phyloP scores from a whole-genome alignment of 2,888 invertebrate genomes.

The Caenorhabditis panamensis region DNA sequence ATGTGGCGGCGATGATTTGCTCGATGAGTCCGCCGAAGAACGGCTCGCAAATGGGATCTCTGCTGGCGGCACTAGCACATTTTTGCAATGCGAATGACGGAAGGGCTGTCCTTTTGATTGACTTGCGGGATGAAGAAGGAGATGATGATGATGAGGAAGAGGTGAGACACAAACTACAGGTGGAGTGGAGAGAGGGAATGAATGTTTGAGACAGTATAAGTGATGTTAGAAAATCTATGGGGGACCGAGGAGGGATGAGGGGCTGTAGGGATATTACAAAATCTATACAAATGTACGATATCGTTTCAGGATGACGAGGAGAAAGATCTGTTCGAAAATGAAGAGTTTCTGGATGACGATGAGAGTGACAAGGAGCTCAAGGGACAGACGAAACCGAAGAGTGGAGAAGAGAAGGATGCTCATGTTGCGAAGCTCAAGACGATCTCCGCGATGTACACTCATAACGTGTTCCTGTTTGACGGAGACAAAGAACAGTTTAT shows the following conservation, averaged over 20 bases:
- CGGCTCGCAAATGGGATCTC: constrained; percentile 36
- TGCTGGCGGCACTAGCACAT: constrained; percentile 47
- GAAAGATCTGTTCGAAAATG: constrained; percentile 40
- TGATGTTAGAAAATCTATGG: too few species aligned
- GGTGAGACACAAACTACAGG: constrained; percentile 27
- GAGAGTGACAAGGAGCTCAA: not conserved
- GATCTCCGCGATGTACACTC: constrained; percentile 39
- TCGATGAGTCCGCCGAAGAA: constrained; percentile 9
- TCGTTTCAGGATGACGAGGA: constrained; percentile 7
- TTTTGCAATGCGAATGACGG: constrained; percentile 45
- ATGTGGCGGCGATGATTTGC: constrained; percentile 52
- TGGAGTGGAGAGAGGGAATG: not conserved
- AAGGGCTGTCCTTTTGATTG: constrained; percentile 40
- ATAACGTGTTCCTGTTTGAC: constrained; percentile 33
- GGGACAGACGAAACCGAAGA: not conserved
- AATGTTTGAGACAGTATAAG: too few species aligned
- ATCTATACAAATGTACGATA: too few species aligned
- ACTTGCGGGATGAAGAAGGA: constrained; percentile 17
- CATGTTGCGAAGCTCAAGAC: constrained; percentile 22
- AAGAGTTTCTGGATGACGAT: constrained; percentile 28
- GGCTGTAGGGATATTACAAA: too few species aligned
- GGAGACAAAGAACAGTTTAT: constrained; percentile 17
- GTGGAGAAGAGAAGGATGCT: not conserved
- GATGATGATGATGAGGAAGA: not conserved
- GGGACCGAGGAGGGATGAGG: too few species aligned